phyloP scores from a whole-genome alignment of 2,113 vertebrate genomes.

The Gracilinanus agilis region DNA sequence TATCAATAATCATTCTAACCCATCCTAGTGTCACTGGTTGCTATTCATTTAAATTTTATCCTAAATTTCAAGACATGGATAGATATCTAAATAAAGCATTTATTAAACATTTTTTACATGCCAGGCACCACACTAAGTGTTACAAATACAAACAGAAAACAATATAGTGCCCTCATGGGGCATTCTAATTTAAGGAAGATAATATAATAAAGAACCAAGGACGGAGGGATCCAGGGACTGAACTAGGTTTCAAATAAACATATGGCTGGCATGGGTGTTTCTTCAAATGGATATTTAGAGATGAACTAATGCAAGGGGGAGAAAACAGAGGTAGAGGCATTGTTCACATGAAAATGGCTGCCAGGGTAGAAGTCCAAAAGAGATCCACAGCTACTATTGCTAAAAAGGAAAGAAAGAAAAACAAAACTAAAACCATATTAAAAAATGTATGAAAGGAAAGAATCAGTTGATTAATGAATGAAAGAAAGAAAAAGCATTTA shows the following conservation, averaged over 20 bases:
- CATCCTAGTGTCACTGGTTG: not conserved
- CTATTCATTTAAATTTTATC: not conserved
- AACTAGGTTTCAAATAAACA: not conserved
- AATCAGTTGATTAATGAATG: not conserved
- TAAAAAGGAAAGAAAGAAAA: not conserved
- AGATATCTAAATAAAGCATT: not conserved
- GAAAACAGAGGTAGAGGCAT: not conserved
- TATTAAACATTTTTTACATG: not conserved
- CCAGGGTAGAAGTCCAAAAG: not conserved
- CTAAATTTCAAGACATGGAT: not conserved
- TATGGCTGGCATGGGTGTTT: not conserved
- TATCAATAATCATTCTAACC: not conserved
- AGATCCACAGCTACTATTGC: not conserved
- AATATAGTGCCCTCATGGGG: not conserved
- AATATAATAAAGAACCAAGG: not conserved
- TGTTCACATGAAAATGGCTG: not conserved
- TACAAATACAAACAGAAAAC: not conserved
- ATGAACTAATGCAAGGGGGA: not conserved
- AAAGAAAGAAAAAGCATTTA: not conserved
- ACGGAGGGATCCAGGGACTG: not conserved
- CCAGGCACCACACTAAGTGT: not conserved
- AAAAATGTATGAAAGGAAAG: not conserved
- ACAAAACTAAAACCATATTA: not conserved
- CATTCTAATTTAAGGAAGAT: too few species aligned
- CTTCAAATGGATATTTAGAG: not conserved